Evolutionary conservation across 2,113 vertebrate genomes (phyloP), one percentile per base, ranked within the genome.

Genomic region (Thunnus thynnus): DNA sequence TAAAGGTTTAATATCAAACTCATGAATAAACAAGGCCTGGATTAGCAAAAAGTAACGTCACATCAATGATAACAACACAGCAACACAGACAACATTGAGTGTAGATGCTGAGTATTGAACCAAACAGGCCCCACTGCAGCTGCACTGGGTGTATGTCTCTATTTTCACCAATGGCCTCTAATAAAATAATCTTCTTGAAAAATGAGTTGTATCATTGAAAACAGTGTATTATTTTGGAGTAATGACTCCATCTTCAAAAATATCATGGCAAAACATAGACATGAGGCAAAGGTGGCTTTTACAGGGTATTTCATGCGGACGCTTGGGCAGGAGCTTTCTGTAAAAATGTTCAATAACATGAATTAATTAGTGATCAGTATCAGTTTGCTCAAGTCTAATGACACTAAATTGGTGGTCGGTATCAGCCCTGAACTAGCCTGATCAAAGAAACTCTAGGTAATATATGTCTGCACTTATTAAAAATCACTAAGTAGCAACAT

Each of bases 361-460:
- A 70, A 56, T 69, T 52, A 62, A 54, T 62, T 65, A 30, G 58
- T 70, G 57, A 78, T 87, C 64, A 74, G 61, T 72, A 71, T 20
- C 62, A 68, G 32, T 46, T 18, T 50, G 22, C 47, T 44, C 7
- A 0, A 54, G 22, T 74, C 8, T 66, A 75, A 86, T 76, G 17
- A 44, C 60, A 63, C 25, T 47, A 36, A 83, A 72, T 8, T 70
- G 17, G 25, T 5, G 0, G 36, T 25, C 9, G 4, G 9, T 69
- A 58, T 62, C 0, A 3, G 20, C 25, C 44, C 7, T 58, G 57
- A 51, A 64, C 2, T n/a, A 46, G 51, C 25, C 36, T 22, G 18
- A 63, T 80, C 58, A 55, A 48, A 70, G 32, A 46, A 36, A 62
- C 46, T 36, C 36, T 20, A 3, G 63, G 71, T 30, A 54, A 72